These are phyloP conservation scores for Nomada ferruginata DNA, from an alignment of 2,888 invertebrate species.

Conservation along the genomic window DNA sequence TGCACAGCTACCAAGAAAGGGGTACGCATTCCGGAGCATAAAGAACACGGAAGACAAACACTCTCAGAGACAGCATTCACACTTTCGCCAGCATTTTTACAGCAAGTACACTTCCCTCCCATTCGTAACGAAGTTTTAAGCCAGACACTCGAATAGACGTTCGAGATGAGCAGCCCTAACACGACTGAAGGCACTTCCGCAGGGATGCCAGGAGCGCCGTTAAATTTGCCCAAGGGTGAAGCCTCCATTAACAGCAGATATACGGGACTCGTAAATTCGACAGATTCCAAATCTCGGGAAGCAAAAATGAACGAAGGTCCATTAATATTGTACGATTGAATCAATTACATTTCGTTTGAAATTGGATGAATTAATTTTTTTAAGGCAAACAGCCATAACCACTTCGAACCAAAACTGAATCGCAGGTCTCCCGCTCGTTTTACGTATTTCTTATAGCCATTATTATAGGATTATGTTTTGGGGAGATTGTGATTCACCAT, in stretches of 20 bases:
- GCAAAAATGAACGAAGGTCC: no score
- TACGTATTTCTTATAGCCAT: no score
- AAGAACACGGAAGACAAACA: slow-evolving; percentile 2
- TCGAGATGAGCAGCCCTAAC: slow-evolving; percentile 29
- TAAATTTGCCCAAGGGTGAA: slow-evolving; percentile 27
- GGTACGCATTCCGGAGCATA: not conserved
- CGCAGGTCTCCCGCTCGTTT: no score
- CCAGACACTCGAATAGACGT: slow-evolving; percentile 14
- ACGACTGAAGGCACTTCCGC: slow-evolving; percentile 11
- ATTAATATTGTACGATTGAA: no score
- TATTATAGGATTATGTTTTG: no score
- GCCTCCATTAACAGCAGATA: not conserved
- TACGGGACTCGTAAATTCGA: no score
- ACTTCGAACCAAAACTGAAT: no score
- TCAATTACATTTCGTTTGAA: no score
- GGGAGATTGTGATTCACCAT: no score
- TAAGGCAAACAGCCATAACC: no score
- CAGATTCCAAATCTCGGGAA: no score
- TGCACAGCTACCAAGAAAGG: not conserved
- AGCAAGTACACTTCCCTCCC: not conserved
- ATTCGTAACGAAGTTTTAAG: slow-evolving; percentile 22
- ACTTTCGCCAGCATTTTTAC: slow-evolving; percentile 14
- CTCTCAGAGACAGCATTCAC: slow-evolving; percentile 6
- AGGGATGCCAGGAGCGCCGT: slow-evolving; percentile 5
- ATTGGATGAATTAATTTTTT: no score